These are phyloP conservation scores for Melipona beecheii DNA, from an alignment of 2,888 invertebrate genomes.

Conservation along the genomic window DNA sequence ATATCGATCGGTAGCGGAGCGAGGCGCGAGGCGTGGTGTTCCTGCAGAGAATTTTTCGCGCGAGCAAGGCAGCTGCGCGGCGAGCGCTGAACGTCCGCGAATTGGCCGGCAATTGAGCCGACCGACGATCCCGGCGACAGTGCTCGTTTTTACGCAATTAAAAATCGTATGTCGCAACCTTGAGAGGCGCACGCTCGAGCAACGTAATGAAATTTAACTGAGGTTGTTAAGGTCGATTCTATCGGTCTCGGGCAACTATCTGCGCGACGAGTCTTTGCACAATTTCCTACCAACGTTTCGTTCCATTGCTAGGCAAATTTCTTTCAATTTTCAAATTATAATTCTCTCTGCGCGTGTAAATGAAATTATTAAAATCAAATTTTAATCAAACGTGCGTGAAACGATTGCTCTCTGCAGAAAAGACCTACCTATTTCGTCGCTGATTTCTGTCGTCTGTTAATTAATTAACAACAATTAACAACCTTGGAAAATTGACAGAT, in stretches of 20 bases:
- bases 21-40: no score
- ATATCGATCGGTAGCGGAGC: not conserved
- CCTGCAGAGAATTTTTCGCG: no score
- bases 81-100: not conserved
- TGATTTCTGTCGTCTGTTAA: no score
- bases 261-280: conserved; percentile 7
- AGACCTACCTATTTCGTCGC: no score
- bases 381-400: no score
- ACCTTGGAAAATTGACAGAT: no score
- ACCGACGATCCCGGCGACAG: conserved; percentile 42
- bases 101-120: not conserved
- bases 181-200: conserved; percentile 35
- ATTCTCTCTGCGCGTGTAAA: no score
- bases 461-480: no score
- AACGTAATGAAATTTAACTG: conserved; percentile 67
- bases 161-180: conserved; percentile 49
- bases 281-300: not conserved
- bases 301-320: not conserved
- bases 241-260: conserved; percentile 46
- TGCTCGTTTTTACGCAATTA: conserved; percentile 58
- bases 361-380: no score
- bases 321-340: not conserved
- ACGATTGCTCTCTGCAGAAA: no score
- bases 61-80: no score
- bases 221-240: conserved; percentile 65